Percentiles rank a stretch among this genome's conserved stretches.
phyloP scores from a whole-genome alignment of 1,140 invertebrate genomes.

The Muscidifurax raptorellus region DNA sequence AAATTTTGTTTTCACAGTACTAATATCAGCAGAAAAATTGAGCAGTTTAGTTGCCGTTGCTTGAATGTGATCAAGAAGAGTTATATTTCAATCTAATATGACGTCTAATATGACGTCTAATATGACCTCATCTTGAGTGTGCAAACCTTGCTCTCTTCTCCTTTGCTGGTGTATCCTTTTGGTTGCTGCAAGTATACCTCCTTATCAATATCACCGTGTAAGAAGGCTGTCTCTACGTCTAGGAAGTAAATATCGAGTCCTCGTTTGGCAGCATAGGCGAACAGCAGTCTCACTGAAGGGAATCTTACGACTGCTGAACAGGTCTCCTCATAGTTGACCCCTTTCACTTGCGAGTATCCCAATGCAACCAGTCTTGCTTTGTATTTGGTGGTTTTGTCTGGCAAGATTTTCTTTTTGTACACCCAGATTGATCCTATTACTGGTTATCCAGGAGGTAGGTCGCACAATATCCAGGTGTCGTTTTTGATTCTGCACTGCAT shows the following conservation, averaged over 20 bases:
- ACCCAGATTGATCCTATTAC: not conserved
- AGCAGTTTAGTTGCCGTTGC: no score
- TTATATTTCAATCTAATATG: no score
- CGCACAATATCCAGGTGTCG: not conserved
- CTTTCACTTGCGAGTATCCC: not conserved
- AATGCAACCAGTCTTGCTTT: conserved; percentile 12
- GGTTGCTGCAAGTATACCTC: no score
- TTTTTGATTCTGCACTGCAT: not conserved
- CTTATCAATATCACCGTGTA: no score
- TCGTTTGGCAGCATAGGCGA: not conserved
- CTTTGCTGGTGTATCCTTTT: no score
- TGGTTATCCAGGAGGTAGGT: not conserved
- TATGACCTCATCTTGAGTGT: no score
- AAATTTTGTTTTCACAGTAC: no score
- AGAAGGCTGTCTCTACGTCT: no score
- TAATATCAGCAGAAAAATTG: no score
- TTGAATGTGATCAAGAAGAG: no score
- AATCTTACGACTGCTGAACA: not conserved
- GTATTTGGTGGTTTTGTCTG: not conserved
- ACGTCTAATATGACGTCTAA: no score
- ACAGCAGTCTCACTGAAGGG: not conserved
- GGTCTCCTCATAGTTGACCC: not conserved
- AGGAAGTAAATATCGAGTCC: not conserved
- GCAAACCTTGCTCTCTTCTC: no score
- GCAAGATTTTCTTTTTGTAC: not conserved